A percentile compares a stretch with the other conserved stretches of the same genome.
These are phyloP conservation scores for Agrotis clavis DNA, from an alignment of 2,888 invertebrate genomes.

Conservation along the genomic window DNA sequence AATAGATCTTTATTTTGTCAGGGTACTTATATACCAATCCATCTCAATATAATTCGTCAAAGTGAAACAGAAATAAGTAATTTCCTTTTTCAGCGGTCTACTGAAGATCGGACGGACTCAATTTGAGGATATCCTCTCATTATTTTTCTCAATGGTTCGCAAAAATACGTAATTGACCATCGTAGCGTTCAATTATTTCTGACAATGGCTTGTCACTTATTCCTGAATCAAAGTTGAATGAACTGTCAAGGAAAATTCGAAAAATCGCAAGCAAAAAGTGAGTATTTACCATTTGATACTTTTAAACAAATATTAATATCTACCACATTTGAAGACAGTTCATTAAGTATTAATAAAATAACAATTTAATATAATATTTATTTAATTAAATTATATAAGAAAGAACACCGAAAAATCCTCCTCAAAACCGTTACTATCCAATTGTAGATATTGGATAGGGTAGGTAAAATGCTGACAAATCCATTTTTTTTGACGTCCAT, in stretches of 20 bases:
- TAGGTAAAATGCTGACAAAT: too few relatives aligned
- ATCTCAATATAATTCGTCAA: constrained; percentile 3
- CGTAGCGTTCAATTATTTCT: constrained; percentile 25
- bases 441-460: too few relatives aligned
- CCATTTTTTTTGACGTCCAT: too few relatives aligned
- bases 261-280: background rate
- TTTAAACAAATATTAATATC: too few relatives aligned
- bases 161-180: constrained; percentile 28
- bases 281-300: background rate
- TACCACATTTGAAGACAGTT: too few relatives aligned
- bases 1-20: too few relatives aligned
- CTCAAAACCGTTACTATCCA: too few relatives aligned
- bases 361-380: too few relatives aligned
- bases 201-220: constrained; percentile 5
- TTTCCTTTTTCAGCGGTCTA: background rate
- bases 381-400: too few relatives aligned
- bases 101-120: constrained; percentile 21
- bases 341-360: too few relatives aligned
- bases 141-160: constrained; percentile 25
- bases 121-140: constrained; percentile 28
- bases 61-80: constrained; percentile 7
- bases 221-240: background rate
- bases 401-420: too few relatives aligned
- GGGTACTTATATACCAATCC: background rate
- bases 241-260: background rate